Evolutionary conservation across 2,113 vertebrate genomes (phyloP).

Genomic region (Phalacrocorax aristotelis): DNA sequence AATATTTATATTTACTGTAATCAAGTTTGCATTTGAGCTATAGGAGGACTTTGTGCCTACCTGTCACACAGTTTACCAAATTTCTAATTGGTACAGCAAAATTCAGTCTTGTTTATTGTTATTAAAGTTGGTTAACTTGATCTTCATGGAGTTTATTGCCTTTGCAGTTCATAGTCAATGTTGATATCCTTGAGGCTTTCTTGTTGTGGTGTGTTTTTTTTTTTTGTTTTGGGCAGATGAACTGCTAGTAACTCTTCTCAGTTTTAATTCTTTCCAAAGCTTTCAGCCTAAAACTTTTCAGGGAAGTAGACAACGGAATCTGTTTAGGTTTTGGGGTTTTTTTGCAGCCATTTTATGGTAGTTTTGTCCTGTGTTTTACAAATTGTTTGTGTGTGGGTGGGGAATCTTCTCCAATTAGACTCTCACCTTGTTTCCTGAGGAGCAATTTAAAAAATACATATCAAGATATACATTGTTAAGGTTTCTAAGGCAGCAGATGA

Average conservation of each 20-base stretch:
- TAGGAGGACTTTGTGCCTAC: background rate
- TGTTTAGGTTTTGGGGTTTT: background rate
- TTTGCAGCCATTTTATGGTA: background rate
- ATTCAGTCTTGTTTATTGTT: background rate
- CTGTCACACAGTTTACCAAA: background rate
- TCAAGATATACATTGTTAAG: background rate
- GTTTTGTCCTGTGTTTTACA: background rate
- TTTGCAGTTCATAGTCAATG: background rate
- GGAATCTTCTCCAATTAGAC: background rate
- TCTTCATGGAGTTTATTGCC: background rate
- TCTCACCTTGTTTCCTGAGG: background rate
- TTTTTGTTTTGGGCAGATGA: background rate
- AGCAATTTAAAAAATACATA: background rate
- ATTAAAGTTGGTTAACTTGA: background rate
- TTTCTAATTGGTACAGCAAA: background rate
- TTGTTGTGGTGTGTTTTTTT: background rate
- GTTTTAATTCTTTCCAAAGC: background rate
- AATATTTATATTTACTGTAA: background rate
- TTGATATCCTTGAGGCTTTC: background rate
- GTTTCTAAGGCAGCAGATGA: background rate
- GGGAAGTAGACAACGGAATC: background rate
- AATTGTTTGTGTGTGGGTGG: background rate
- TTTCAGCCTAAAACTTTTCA: background rate
- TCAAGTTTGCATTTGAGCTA: background rate
- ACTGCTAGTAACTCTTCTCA: background rate